These are phyloP conservation scores for Sebastes vulpes DNA, from an alignment of 2,797 vertebrate species.

Conservation along the genomic window DNA sequence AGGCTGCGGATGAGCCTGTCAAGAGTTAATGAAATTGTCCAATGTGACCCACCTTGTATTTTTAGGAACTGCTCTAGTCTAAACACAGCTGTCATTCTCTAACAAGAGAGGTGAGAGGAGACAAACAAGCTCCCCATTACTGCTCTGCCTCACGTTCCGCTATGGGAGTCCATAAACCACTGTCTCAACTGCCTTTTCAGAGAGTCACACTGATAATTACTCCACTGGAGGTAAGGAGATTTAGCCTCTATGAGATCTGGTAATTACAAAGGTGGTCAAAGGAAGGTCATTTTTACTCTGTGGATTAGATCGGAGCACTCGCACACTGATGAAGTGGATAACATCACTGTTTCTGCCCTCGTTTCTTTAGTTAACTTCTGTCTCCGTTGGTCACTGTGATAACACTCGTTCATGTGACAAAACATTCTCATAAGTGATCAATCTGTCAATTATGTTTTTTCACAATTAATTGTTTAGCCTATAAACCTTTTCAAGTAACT, in stretches of 20 bases:
- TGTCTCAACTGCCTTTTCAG: constrained; percentile 81
- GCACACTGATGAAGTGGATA: constrained; percentile 60
- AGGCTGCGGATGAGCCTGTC: constrained; percentile 11
- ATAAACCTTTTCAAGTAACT: neutral
- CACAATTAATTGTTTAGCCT: neutral
- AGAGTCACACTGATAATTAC: constrained; percentile 84
- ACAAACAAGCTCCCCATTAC: constrained; percentile 77
- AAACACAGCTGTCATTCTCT: constrained; percentile 66
- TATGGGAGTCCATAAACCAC: constrained; percentile 77
- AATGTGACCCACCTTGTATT: constrained; percentile 41
- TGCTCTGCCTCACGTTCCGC: constrained; percentile 73
- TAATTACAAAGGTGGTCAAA: constrained; percentile 82
- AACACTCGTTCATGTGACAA: neutral
- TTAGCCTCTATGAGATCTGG: constrained; percentile 77
- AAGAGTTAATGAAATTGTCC: constrained; percentile 44
- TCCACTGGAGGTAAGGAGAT: constrained; percentile 80
- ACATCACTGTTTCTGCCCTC: constrained; percentile 35
- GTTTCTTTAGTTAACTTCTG: constrained; percentile 27
- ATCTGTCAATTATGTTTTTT: neutral
- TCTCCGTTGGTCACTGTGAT: constrained; percentile 22
- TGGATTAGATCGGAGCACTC: constrained; percentile 63
- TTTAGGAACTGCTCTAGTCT: constrained; percentile 47
- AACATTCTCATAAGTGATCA: neutral
- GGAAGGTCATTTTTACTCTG: constrained; percentile 82
- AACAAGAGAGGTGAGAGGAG: constrained; percentile 57